Conservation (phyloP, 2,113 vertebrate genomes). For the Piaya cayana region DNA sequence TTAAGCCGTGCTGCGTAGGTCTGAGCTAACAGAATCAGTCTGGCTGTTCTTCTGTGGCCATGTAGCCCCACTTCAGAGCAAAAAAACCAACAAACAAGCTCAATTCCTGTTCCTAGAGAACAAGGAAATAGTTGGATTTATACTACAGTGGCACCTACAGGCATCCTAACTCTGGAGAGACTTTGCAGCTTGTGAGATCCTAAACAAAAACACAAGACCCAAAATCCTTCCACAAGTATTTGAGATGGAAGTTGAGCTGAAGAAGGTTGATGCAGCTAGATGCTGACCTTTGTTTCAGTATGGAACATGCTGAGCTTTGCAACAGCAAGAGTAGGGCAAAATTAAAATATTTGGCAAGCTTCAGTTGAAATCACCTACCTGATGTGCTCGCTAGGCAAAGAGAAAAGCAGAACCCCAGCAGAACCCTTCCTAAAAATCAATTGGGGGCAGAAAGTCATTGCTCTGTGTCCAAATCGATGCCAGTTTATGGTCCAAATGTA, state of each 20-base stretch:
- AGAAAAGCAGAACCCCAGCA: background rate
- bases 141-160: background rate
- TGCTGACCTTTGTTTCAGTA: background rate
- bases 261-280: background rate
- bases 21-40: background rate
- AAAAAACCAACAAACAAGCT: background rate
- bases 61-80: background rate
- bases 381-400: background rate
- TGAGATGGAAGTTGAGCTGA: background rate
- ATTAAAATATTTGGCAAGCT: constrained; percentile 39
- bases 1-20: background rate
- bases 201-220: background rate
- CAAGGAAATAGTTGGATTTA: background rate
- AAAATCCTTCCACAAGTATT: background rate
- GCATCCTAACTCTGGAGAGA: background rate
- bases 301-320: constrained; percentile 31
- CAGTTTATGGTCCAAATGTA: background rate
- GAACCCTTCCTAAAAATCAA: background rate
- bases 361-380: constrained; percentile 14
- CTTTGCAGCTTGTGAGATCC: background rate
- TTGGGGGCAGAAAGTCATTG: background rate
- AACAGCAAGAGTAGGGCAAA: background rate
- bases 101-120: background rate
- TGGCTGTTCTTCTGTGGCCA: background rate
- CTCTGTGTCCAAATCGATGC: background rate